A percentile compares a stretch with the other conserved stretches of the same genome.
Conservation (phyloP, 2,113 vertebrate species). For the Myotis brandtii region DNA sequence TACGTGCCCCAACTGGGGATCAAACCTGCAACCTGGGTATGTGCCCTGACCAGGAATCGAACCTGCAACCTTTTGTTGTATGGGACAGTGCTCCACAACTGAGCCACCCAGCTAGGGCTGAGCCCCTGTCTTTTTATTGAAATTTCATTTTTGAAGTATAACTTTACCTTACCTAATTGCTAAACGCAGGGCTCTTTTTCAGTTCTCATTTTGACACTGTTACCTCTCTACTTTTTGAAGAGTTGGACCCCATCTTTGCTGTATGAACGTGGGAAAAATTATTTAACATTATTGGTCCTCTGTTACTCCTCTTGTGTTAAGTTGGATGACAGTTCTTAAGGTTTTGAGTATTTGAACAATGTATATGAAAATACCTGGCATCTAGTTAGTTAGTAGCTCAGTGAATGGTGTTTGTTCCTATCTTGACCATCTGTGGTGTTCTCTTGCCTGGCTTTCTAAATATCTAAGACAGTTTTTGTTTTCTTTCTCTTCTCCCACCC, state of each 20-base stretch:
- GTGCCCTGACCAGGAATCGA: too few species aligned
- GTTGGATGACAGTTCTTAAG: neutral
- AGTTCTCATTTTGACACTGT: constrained; percentile 13
- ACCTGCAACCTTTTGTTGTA: neutral
- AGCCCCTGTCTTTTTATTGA: neutral
- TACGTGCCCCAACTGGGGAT: neutral
- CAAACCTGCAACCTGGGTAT: neutral
- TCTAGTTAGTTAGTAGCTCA: neutral
- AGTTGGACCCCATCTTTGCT: neutral
- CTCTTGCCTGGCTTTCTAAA: neutral
- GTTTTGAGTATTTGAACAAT: neutral
- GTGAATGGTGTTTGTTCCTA: neutral
- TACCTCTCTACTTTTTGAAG: neutral
- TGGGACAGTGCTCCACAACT: too few species aligned
- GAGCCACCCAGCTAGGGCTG: neutral
- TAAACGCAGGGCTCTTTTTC: neutral
- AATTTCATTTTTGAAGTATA: neutral
- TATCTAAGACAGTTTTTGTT: neutral
- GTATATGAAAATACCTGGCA: neutral
- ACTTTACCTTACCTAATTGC: neutral
- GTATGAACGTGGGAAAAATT: neutral
- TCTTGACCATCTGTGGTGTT: neutral
- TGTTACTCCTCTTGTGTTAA: neutral
- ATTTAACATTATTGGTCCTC: neutral
- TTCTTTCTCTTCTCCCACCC: neutral